Percentiles rank a stretch among this genome's conserved stretches.
phyloP scores from a whole-genome alignment of 2,797 vertebrate genomes.

The Syndactyla subalaris region DNA sequence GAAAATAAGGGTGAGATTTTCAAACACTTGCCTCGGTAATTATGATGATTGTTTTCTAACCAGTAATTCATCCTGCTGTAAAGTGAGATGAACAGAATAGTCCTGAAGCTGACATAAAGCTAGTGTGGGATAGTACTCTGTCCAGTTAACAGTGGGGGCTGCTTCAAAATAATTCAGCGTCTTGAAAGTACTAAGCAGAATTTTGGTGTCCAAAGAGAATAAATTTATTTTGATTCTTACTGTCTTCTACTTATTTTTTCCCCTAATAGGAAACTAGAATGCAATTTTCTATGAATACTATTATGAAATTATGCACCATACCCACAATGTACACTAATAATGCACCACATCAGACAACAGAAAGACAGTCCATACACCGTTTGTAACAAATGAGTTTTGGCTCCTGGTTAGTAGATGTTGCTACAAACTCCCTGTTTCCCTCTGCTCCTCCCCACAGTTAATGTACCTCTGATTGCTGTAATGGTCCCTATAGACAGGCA shows the following conservation, averaged over 20 bases:
- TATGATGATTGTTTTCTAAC: neutral
- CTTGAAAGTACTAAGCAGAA: neutral
- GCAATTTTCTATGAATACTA: neutral
- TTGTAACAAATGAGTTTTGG: neutral
- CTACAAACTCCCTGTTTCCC: neutral
- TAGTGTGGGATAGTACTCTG: neutral
- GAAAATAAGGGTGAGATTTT: neutral
- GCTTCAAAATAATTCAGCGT: neutral
- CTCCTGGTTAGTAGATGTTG: neutral
- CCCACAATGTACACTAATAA: neutral
- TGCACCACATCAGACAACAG: neutral
- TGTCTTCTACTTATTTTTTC: neutral
- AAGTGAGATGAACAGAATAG: neutral
- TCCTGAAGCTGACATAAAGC: neutral
- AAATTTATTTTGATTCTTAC: neutral
- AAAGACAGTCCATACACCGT: neutral
- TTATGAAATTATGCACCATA: neutral
- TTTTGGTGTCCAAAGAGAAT: neutral
- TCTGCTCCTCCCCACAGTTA: neutral
- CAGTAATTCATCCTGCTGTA: neutral
- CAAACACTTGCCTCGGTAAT: neutral
- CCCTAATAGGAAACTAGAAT: neutral
- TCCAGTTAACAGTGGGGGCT: neutral
- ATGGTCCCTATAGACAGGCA: neutral
- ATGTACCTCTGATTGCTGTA: neutral